These are phyloP conservation scores for Nanorana parkeri DNA, from an alignment of 2,113 vertebrate genomes.

Conservation along the genomic window DNA sequence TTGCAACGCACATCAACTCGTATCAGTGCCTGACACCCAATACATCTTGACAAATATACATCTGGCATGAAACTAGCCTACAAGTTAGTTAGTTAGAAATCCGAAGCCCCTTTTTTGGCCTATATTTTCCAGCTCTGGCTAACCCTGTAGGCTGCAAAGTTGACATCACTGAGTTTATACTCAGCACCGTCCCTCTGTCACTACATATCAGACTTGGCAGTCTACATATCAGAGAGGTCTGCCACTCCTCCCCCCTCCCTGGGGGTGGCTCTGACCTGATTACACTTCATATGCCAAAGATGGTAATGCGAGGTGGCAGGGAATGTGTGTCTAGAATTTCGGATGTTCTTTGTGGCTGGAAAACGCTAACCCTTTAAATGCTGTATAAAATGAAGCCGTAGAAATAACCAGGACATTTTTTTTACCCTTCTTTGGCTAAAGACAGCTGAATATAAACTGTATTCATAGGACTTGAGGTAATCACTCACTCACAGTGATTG, in stretches of 20 bases:
- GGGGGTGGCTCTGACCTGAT: conserved; percentile 44
- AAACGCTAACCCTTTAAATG: conserved; percentile 13
- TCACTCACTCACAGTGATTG: too few species aligned
- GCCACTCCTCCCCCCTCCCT: neutral
- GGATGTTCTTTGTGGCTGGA: conserved; percentile 32
- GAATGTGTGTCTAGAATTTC: conserved; percentile 16
- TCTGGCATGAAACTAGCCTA: too few species aligned
- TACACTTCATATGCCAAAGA: conserved; percentile 38
- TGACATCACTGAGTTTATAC: neutral
- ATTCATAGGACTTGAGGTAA: neutral
- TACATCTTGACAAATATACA: too few species aligned
- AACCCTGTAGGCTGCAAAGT: neutral
- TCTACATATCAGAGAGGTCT: neutral
- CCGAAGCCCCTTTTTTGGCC: neutral
- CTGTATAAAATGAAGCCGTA: too few species aligned
- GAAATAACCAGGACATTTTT: too few species aligned
- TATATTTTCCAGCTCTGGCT: neutral
- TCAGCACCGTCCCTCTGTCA: conserved; percentile 14
- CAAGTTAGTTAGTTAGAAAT: too few species aligned
- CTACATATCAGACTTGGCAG: neutral
- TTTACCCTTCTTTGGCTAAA: neutral
- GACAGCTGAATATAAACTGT: neutral
- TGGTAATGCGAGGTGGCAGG: conserved; percentile 46
- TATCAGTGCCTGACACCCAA: too few species aligned
- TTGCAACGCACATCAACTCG: too few species aligned